phyloP scores from a whole-genome alignment of 1,140 invertebrate genomes.

The Nilaparvata lugens region DNA sequence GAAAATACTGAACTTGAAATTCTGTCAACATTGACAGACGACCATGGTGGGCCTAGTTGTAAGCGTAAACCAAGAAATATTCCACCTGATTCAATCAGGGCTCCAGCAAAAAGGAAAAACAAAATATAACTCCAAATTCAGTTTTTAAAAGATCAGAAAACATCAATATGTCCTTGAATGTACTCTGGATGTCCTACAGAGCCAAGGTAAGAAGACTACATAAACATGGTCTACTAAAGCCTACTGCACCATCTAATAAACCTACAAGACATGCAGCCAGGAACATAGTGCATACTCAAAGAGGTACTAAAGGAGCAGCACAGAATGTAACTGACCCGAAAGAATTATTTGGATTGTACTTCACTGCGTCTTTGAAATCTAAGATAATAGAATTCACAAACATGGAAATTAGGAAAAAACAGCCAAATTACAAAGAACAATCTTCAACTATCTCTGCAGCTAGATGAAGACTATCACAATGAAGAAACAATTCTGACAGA shows the following conservation, averaged over 20 bases:
- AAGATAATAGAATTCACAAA: too few relatives aligned
- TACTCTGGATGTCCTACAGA: too few relatives aligned
- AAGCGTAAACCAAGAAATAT: constrained; percentile 1
- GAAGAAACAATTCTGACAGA: too few relatives aligned
- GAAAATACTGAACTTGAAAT: background rate
- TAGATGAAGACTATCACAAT: too few relatives aligned
- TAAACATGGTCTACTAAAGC: constrained; percentile 7
- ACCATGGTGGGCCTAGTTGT: background rate
- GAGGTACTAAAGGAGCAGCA: constrained; percentile 10
- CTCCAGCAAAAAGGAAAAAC: background rate
- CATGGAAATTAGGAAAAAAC: too few relatives aligned
- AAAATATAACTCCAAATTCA: too few relatives aligned
- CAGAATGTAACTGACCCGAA: constrained; percentile 3
- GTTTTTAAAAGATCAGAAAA: constrained; percentile 4
- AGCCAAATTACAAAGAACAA: too few relatives aligned
- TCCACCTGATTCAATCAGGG: background rate
- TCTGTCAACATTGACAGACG: background rate
- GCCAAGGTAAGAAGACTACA: constrained; percentile 9
- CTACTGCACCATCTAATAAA: constrained; percentile 6
- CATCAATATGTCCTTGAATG: background rate
- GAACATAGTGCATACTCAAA: constrained; percentile 3
- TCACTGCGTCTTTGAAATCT: too few relatives aligned
- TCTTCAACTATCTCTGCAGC: too few relatives aligned
- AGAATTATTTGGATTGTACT: too few relatives aligned
- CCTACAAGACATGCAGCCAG: too few relatives aligned